Percentiles rank a stretch among this genome's conserved stretches.
These are phyloP conservation scores for Phaenicophaeus curvirostris DNA, from an alignment of 2,797 vertebrate species.

Conservation along the genomic window DNA sequence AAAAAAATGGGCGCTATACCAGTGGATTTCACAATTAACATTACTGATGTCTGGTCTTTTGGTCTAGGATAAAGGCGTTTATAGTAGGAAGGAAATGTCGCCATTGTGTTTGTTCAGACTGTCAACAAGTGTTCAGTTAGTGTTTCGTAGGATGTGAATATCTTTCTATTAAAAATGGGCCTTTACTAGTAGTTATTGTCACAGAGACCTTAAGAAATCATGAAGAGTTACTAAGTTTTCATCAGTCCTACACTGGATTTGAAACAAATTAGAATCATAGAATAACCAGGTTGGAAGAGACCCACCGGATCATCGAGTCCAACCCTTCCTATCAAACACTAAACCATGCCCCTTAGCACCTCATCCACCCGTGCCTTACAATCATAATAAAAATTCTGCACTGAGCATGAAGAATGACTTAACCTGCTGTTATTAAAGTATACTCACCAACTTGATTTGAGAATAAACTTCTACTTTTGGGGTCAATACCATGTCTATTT, in stretches of 20 bases:
- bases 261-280: not conserved
- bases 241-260: not conserved
- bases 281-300: too few species aligned
- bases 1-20: not conserved
- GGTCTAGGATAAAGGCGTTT: not conserved
- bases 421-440: not conserved
- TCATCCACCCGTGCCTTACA: too few species aligned
- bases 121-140: not conserved
- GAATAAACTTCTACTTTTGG: not conserved
- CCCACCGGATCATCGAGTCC: too few species aligned
- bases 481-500: not conserved
- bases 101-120: not conserved
- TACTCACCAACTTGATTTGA: not conserved
- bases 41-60: not conserved
- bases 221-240: not conserved
- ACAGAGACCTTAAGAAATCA: not conserved
- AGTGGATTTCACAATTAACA: not conserved
- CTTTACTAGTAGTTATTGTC: not conserved
- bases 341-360: too few species aligned
- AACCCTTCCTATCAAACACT: too few species aligned
- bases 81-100: not conserved
- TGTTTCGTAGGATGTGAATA: not conserved
- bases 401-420: not conserved
- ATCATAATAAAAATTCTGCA: not conserved
- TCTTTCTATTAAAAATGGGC: not conserved